Base-by-base conservation (phyloP, 2,797 vertebrate species). In the Phrynocephalus forsythii region DNA sequence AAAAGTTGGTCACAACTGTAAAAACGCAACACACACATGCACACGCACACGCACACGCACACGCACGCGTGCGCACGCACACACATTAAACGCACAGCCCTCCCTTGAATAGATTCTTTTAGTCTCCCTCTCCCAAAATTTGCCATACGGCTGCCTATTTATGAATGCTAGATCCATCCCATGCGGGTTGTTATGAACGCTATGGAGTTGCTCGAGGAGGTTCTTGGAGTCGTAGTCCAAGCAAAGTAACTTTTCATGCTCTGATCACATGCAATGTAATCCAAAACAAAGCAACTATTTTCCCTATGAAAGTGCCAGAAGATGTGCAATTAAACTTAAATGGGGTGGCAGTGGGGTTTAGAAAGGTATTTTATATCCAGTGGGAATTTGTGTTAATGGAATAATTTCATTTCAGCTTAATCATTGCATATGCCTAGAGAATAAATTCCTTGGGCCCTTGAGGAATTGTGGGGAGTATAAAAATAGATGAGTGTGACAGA, bases 341-440 rank as follows among this genome's bases (percentile, higher is more conserved):
- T 15, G 66, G 13, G 71, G 20, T 82, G 44, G 22, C 22, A 11
- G 30, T 69, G 44, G 63, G 33, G 82, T 82, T 85, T 88, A 63
- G 30, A 24, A 48, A 10, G 60, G 56, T 75, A 67, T n/a, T 16
- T 85, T 88, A 38, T 60, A 38, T 6, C 38, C 69, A 38, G 20
- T 67, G 56, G 83, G 87, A 82, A 30, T 86, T 24, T 91, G 38
- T 50, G 3, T 85, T 89, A 85, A 30, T 76, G 63, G 63, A 85
- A 85, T 18, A 85, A 69, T 85, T 85, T 81, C 63, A 85, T 92
- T 93, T 91, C 30, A 38, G 16, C 68, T 91, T 88, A 86, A 80
- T 90, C 85, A 33, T 91, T 92, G 87, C 60, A 84, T 52, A 44
- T 20, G 1, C 88, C 93, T 91, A 66, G 87, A 8, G 82, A 92